A percentile compares a stretch with the other conserved stretches of the same genome.
phyloP scores from a whole-genome alignment of 53 echinoderm and acorn worm species.

The Hippasteria phrygiana region DNA sequence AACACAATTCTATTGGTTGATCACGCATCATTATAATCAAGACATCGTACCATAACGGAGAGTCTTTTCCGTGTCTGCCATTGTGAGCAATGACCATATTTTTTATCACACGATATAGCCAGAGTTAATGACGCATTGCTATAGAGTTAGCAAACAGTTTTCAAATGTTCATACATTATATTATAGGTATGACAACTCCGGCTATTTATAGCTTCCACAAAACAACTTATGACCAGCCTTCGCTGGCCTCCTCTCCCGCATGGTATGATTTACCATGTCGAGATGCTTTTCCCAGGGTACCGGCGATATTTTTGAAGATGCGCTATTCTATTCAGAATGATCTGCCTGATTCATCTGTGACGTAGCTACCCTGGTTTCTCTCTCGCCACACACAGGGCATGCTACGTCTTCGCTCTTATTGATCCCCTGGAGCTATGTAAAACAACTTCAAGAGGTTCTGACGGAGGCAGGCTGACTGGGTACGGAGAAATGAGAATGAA shows the following conservation, averaged over 20 bases:
- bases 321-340: neutral
- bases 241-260: neutral
- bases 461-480: neutral
- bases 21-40: too few species aligned
- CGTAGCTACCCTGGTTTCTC: slow-evolving; percentile 3
- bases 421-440: neutral
- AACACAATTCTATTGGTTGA: too few species aligned
- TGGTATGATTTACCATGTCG: too few species aligned
- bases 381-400: neutral
- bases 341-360: slow-evolving; percentile 25
- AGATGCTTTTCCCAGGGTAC: neutral
- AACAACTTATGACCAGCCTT: neutral
- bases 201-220: neutral
- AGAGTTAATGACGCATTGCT: too few species aligned
- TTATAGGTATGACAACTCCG: neutral
- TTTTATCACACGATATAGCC: too few species aligned
- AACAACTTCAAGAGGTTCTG: neutral
- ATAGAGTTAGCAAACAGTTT: neutral
- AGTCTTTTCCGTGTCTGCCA: too few species aligned
- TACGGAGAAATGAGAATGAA: neutral
- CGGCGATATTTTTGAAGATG: slow-evolving; percentile 20
- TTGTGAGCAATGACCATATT: too few species aligned
- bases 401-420: neutral
- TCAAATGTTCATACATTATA: neutral
- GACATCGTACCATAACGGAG: too few species aligned